phyloP scores from a whole-genome alignment of 2,888 invertebrate species.

The Drosophila siamana region DNA sequence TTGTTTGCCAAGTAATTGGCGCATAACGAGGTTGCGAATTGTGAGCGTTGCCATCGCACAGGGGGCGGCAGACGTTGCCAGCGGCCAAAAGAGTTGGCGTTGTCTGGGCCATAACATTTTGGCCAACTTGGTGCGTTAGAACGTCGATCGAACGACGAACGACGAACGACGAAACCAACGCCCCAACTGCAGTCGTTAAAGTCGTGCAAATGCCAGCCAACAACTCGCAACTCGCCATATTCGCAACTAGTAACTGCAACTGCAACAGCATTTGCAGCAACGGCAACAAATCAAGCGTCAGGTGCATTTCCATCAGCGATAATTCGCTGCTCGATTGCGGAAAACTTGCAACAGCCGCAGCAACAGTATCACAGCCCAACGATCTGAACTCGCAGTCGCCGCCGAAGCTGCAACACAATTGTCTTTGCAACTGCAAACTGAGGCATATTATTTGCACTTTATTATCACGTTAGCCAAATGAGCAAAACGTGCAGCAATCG shows the following conservation, averaged over 20 bases:
- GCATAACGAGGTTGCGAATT: conserved; percentile 69
- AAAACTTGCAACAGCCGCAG: conserved; percentile 65
- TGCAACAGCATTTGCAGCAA: conserved; percentile 19
- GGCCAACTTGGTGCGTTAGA: conserved; percentile 62
- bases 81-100: conserved; percentile 23
- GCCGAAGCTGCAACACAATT: conserved; percentile 51
- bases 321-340: conserved; percentile 74
- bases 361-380: conserved; percentile 48
- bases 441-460: conserved; percentile 85
- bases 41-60: conserved; percentile 21
- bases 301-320: conserved; percentile 84
- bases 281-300: conserved; percentile 78
- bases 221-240: conserved; percentile 41
- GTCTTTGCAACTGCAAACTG: conserved; percentile 57
- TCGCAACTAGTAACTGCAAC: conserved; percentile 13
- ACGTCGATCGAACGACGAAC: conserved; percentile 9
- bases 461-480: conserved; percentile 85
- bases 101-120: conserved; percentile 11
- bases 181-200: conserved; percentile 51
- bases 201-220: conserved; percentile 59
- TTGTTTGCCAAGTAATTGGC: conserved; percentile 85
- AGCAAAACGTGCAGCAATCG: conserved; percentile 80
- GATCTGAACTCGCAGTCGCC: conserved; percentile 44
- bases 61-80: conserved; percentile 14
- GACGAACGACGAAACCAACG: conserved; percentile 64